These are phyloP conservation scores for Eristalinus sepulchralis DNA, from an alignment of 2,888 invertebrate genomes.

Conservation along the genomic window DNA sequence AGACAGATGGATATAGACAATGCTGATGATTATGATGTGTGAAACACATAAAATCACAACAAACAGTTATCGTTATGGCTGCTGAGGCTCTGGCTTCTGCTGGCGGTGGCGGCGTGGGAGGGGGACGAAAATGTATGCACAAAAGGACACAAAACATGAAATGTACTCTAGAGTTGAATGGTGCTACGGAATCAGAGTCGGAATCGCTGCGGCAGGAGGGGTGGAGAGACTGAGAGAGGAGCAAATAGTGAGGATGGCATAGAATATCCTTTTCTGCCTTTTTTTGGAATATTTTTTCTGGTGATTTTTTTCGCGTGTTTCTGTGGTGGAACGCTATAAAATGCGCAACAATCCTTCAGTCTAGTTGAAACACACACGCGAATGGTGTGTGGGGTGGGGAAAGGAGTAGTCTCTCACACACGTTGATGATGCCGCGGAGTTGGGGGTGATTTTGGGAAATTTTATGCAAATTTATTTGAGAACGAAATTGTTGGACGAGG, in stretches of 20 bases:
- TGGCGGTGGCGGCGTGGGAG: slow-evolving; percentile 2
- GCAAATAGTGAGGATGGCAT: slow-evolving; percentile 21
- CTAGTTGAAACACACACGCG: neutral
- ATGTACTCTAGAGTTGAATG: slow-evolving; percentile 4
- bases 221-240: neutral
- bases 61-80: slow-evolving; percentile 67
- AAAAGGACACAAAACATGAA: slow-evolving; percentile 57
- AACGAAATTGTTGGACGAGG: slow-evolving; percentile 5
- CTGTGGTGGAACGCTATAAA: slow-evolving; percentile 48
- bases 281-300: slow-evolving; percentile 10
- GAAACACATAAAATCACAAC: slow-evolving; percentile 71
- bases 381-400: neutral
- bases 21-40: slow-evolving; percentile 71
- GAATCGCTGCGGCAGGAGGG: neutral
- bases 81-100: neutral
- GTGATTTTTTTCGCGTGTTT: slow-evolving; percentile 13
- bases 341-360: slow-evolving; percentile 67
- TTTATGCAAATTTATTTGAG: slow-evolving; percentile 69
- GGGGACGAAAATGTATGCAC: slow-evolving; percentile 58
- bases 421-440: neutral
- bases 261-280: neutral
- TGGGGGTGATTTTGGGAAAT: slow-evolving; percentile 53
- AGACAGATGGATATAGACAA: slow-evolving; percentile 55
- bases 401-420: neutral
- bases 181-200: neutral